Evolutionary conservation across 2,797 vertebrate species (phyloP).

Genomic region (Pseudochaenichthys georgianus): DNA sequence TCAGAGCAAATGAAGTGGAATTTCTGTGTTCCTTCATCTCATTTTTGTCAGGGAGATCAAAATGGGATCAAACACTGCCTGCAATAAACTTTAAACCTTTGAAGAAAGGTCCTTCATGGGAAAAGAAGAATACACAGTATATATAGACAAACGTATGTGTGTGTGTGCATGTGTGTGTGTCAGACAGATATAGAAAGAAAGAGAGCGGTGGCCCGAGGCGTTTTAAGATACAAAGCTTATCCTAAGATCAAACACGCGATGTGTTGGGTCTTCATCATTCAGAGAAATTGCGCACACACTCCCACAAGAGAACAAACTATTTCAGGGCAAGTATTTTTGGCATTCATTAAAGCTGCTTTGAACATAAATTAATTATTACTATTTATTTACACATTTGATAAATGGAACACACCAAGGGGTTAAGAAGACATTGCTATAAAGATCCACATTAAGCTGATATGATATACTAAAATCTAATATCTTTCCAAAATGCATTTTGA

Average conservation of each 20-base stretch:
- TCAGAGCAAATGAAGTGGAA: conserved; percentile 61
- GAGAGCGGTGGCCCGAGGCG: conserved; percentile 52
- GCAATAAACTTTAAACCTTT: conserved; percentile 70
- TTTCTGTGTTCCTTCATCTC: conserved; percentile 43
- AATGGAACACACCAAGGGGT: not conserved
- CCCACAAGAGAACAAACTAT: conserved; percentile 34
- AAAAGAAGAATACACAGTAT: conserved; percentile 16
- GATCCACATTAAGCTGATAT: not conserved
- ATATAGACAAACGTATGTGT: too few species aligned
- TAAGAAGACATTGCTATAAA: not conserved
- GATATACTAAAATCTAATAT: not conserved
- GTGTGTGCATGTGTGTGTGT: conserved; percentile 1
- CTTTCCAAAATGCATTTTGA: conserved; percentile 1
- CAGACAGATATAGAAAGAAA: conserved; percentile 42
- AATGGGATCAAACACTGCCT: conserved; percentile 61
- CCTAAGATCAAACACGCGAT: conserved; percentile 59
- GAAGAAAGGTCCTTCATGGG: conserved; percentile 55
- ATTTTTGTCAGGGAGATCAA: conserved; percentile 58
- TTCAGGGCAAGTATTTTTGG: conserved; percentile 32
- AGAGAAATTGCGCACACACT: conserved; percentile 21
- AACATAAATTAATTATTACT: not conserved
- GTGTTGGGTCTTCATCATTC: conserved; percentile 60
- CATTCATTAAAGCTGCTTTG: conserved; percentile 4
- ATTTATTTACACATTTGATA: conserved; percentile 3
- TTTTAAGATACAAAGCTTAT: conserved; percentile 61